Evolutionary conservation across 2,797 vertebrate species (phyloP), one percentile per base, ranked within the genome.

Genomic region (Acipenser transmontanus): DNA sequence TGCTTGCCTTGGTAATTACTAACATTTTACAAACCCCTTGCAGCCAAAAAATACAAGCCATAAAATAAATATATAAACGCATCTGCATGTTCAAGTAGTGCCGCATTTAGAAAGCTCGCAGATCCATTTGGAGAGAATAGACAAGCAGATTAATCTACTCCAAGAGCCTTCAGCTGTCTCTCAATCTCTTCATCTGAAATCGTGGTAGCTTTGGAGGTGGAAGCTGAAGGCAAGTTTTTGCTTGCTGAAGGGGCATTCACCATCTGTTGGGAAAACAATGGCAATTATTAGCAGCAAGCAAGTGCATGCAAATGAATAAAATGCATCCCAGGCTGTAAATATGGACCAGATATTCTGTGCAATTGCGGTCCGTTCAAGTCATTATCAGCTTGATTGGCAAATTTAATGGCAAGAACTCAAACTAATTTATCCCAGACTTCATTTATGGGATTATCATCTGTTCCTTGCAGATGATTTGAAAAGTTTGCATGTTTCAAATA

Each of bases 131-230:
- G 11, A 47, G 50, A 47, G 14, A 7, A 50, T 66, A 59, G 59
- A 73, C 48, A 61, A 56, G 10, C 65, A 2, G 17, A 64, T 87
- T 94, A 99, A 86, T 98, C 95, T 74, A 99, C 93, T 75, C 94
- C 96, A 80, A 99, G 80, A 59, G 96, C 96, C 82, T 93, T 91
- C 70, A 99, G 95, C 78, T 99, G 96, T 71, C 95, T 88, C 85
- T 99, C 97, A 14, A 99, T 99, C 82, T 99, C 97, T 61, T 98
- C 97, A 63, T 99, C 96, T 0, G 97, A 95, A 75, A 99, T 95
- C 13, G 90, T 91, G 74, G 86, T 65, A 61, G 85, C 68, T 76
- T 93, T 93, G 66, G 94, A 87, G 59, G 94, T 82, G 8, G 93
- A 87, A 2, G 94, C 88, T 17, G 91, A 84, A 0, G 95, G 96